phyloP scores from a whole-genome alignment of 2,888 invertebrate genomes.

The Apamea sordens region DNA sequence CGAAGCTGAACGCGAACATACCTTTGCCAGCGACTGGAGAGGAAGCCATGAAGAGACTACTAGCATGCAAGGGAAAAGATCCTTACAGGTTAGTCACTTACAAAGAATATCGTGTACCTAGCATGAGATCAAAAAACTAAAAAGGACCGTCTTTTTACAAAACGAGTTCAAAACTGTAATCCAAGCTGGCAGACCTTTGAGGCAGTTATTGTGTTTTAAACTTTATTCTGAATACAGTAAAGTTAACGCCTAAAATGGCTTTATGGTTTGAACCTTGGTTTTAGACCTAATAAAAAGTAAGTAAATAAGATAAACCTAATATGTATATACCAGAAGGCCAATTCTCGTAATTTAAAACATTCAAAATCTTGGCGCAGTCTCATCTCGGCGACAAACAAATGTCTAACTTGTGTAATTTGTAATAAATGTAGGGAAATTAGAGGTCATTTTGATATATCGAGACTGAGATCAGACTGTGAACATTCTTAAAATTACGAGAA shows the following conservation, averaged over 20 bases:
- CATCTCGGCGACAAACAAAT: too few species aligned
- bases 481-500: too few species aligned
- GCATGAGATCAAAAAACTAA: neutral
- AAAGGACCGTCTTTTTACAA: neutral
- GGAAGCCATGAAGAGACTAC: conserved; percentile 97
- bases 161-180: neutral
- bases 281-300: too few species aligned
- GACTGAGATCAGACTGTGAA: too few species aligned
- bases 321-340: too few species aligned
- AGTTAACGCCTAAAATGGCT: neutral
- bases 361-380: too few species aligned
- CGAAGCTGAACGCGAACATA: conserved; percentile 91
- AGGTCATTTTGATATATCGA: too few species aligned
- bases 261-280: too few species aligned
- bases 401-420: too few species aligned
- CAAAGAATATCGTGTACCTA: neutral
- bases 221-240: neutral
- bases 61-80: conserved; percentile 98
- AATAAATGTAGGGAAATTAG: too few species aligned
- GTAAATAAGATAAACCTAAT: too few species aligned
- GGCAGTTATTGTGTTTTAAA: neutral
- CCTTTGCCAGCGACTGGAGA: conserved; percentile 97
- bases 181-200: neutral
- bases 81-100: conserved; percentile 93
- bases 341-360: too few species aligned